Evolutionary conservation across 1,140 invertebrate species (phyloP).

Genomic region (Augochlora pura): DNA sequence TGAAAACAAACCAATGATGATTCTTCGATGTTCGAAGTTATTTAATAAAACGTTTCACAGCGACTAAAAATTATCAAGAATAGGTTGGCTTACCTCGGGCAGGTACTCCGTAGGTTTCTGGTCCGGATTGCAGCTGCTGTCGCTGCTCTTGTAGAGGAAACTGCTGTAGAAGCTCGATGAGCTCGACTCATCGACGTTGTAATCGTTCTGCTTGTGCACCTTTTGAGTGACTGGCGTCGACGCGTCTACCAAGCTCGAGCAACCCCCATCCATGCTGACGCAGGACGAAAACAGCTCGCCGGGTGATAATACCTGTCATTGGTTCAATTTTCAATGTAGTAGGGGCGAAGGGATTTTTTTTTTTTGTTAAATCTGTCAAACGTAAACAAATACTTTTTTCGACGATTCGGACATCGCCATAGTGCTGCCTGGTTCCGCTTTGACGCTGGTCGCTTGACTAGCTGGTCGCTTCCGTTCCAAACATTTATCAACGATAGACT

Average conservation of each 20-base stretch:
- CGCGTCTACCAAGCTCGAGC: conserved; percentile 60
- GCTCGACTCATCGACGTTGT: conserved; percentile 73
- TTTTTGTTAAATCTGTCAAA: no score
- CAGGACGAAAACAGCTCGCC: conserved; percentile 65
- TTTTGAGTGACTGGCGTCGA: conserved; percentile 36
- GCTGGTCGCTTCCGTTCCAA: conserved; percentile 73
- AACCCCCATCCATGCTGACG: conserved; percentile 63
- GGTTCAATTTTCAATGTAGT: not conserved
- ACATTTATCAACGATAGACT: conserved; percentile 27
- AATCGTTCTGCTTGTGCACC: conserved; percentile 56
- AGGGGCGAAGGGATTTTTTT: not conserved
- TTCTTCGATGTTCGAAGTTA: no score
- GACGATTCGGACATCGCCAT: conserved; percentile 81
- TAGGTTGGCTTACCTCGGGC: conserved; percentile 24
- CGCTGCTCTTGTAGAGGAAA: conserved; percentile 73
- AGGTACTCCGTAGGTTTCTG: conserved; percentile 38
- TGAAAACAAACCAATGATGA: not conserved
- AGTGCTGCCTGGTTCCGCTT: conserved; percentile 83
- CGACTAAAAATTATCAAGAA: no score
- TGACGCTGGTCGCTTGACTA: conserved; percentile 83
- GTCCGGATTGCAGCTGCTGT: conserved; percentile 70
- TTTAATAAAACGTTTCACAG: no score
- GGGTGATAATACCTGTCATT: conserved; percentile 61
- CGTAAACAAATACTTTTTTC: conserved; percentile 76
- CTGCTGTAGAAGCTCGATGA: conserved; percentile 78